Base-by-base conservation (phyloP, 2,113 vertebrate species). In the Dipodomys spectabilis region DNA sequence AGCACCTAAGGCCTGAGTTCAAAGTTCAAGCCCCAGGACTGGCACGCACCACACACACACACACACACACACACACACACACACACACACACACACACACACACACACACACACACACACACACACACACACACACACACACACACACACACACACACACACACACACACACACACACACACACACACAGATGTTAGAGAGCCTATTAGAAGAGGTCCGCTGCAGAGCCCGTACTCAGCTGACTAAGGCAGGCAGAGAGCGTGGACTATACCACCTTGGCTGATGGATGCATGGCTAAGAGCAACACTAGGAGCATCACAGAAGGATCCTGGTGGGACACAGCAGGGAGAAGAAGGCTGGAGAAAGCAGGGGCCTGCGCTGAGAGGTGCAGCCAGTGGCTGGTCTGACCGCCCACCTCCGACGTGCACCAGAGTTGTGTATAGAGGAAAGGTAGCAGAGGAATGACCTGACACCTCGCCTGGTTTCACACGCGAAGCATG, bases 401-500 rank as follows among this genome's bases (percentile, higher is more conserved):
- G 8, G 74, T 28, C 7, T 16, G 16, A 62, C 57, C 73, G 72
- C 20, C 32, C 39, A 8, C 12, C 87, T 94, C 90, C 80, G 77
- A 94, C 87, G 88, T 95, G 90, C 89, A 91, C 93, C 39, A 39
- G 39, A 39, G 39, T 39, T 39, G 39, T 39, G 39, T 39, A 6
- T 39, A 39, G 39, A 39, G 39, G 39, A 6, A 39, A 39, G 96
- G 71, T 89, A 78, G 97, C 83, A 86, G 82, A 73, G 44, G 27
- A 45, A 98, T 97, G 98, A 98, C 91, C 75, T 81, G 97, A 98
- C 97, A 97, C 87, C 95, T 97, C 97, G 92, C 94, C 95, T 97
- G 88, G 92, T 96, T 97, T 91, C 88, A 96, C 95, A 86, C 92
- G 96, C 97, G 97, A 96, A 98, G 95, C 93, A 91, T 96, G 96